phyloP scores from a whole-genome alignment of 35 echinoderm and acorn worm genomes.

The Acanthaster planci region DNA sequence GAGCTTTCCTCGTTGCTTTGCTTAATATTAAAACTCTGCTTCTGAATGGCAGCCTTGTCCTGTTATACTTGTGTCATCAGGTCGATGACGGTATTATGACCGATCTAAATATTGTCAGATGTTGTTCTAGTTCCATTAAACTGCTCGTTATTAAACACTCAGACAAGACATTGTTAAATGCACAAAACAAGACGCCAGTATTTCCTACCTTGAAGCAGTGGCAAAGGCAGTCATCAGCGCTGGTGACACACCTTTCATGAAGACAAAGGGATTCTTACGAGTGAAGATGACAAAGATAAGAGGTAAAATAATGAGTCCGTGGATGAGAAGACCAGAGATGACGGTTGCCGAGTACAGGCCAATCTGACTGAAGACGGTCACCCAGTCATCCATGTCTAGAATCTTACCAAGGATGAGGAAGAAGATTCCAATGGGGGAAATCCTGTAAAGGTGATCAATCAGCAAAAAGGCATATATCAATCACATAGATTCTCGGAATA shows the following conservation, averaged over 20 bases:
- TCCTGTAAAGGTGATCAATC: conserved; percentile 46
- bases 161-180: too few species aligned
- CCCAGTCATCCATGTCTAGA: conserved; percentile 83
- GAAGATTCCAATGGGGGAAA: conserved; percentile 90
- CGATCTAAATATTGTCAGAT: too few species aligned
- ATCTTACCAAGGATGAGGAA: conserved; percentile 88
- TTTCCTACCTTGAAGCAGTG: conserved; percentile 83
- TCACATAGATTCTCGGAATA: not conserved
- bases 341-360: conserved; percentile 87
- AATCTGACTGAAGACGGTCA: conserved; percentile 72
- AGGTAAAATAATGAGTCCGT: conserved; percentile 80
- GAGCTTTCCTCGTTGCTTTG: too few species aligned
- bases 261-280: conserved; percentile 67
- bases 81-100: too few species aligned
- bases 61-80: too few species aligned
- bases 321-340: conserved; percentile 76
- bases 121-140: too few species aligned
- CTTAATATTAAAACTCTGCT: too few species aligned
- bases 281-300: conserved; percentile 81
- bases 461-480: not conserved
- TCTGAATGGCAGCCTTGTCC: too few species aligned
- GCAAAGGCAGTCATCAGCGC: conserved; percentile 93
- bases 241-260: conserved; percentile 81
- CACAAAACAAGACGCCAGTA: too few species aligned
- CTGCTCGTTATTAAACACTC: too few species aligned